Evolutionary conservation across 2,888 invertebrate genomes (phyloP), one percentile per base, ranked within the genome.

Genomic region (Tetanocera ferruginea): DNA sequence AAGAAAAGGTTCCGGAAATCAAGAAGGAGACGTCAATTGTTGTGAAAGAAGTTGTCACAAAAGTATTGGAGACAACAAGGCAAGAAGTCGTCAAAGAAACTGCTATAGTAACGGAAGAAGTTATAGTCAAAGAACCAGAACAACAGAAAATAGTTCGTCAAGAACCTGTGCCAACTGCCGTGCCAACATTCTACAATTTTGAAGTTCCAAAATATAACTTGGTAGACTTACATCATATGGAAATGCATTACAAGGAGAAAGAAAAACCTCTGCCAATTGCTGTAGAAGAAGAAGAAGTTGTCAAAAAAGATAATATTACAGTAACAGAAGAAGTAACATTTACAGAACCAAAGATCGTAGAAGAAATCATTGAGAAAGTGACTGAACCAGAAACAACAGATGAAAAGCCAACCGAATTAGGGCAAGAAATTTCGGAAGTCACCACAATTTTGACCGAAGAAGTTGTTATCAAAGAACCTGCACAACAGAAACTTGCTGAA

Each of bases 181-280:
- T 74, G 31, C 76, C 76, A 31, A 11, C 62, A 34, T 70, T 55
- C 25, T 80, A 80, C 72, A 76, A 79, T 78, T 82, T 77, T 25
- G 81, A 81, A 78, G 80, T 80, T 34, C 80, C 81, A 69, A 57
- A 55, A 31, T 72, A 80, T 64, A 64, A 81, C n/a, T 52, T 49
- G 14, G 76, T 69, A 60, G 17, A 71, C 1, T 34, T 82, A 28
- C 69, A 34, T 23, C 71, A 71, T n/a, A 69, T 75, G 49, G 81
- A 81, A 64, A 14, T 6, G 3, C n/a, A 37, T 1, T 37, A 37
- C 11, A 67, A 23, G 9, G 67, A 67, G 43, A 43, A 37, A 37
- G 67, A 67, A 60, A 60, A 60, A 23, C 8, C 25, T 11, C 23
- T n/a, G 5, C 31, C 31, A 31, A 31, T 4, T 4, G 5, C 31